Base-by-base conservation (phyloP, 2,888 invertebrate genomes). In the Eupeodes latifasciatus region DNA sequence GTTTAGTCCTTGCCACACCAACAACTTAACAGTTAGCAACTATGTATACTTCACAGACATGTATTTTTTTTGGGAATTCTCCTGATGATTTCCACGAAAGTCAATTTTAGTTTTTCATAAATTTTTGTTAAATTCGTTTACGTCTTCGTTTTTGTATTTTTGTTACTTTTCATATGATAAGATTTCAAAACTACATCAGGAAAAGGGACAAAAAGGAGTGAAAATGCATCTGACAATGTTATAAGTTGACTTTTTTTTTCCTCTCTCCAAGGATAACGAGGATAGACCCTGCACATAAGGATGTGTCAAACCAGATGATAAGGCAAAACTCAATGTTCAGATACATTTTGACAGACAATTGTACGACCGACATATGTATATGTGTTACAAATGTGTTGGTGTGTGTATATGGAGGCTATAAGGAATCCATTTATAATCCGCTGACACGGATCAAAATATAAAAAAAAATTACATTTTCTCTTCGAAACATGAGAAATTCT, bases 151-250 rank as follows among this genome's bases (percentile, higher is more conserved):
- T 57, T 16, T 47, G 51, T 51, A 12, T 27, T 27, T 71, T 72
- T 75, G 67, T 57, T 51, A 10, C 53, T 85, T 66, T 71, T 7
- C 7, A 3, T 44, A 19, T 75, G 55, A 77, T 72, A n/a, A 40
- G 51, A 80, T 71, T 57, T 57, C 44, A 80, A 57, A 59, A 64
- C 59, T 49, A 47, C 9, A n/a, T 4, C 47, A 36, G 6, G 40
- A 0, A n/a, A 53, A 40, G 36, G 12, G 51, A 69, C 11, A 49
- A n/a, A 47, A 57, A 27, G 9, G 19, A 62, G 19, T 47, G 27
- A 55, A 75, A 76, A 71, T 86, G 82, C 79, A 79, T 64, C 19
- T 86, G 79, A 66, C 82, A 79, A 62, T 47, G 62, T 51, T 59
- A 14, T 53, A 67, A 81, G 81, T 77, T 72, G 64, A 71, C 49